Evolutionary conservation across 37 sponge, comb jelly and placozoan species (phyloP), one percentile per base, ranked within the genome.

Genomic region (Ianthella basta): DNA sequence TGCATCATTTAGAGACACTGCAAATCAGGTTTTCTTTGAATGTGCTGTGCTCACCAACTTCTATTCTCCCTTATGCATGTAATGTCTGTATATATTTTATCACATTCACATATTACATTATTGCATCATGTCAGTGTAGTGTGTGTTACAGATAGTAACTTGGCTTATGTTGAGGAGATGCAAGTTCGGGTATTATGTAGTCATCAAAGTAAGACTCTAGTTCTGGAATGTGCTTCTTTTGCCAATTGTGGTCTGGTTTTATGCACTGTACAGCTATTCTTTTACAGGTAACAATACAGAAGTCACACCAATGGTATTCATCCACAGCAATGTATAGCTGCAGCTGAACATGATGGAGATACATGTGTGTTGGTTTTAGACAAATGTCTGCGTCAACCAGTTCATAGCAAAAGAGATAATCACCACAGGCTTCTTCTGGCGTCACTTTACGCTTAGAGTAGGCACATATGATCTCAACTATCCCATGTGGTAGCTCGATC

Each of bases 381-480:
- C n/a, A 72, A 12, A 84, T 32, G n/a, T 36, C 29, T 4, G 81
- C 83, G 25, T 64, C 38, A 54, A 87, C 20, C 25, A 77, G 44
- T 23, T 27, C 55, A 81, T 55, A 91, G 35, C 50, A 89, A 60
- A 85, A 84, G 37, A 19, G 21, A 1, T 50, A 41, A 59, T 84
- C 85, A n/a, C 29, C 60, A n/a, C 84, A 78, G 67, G 88, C 88
- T 68, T 79, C 85, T 69, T 80, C 37, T 32, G 88, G 87, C 19
- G 82, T 79, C 8, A 41, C 38, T 60, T 84, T 32, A 57, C 67
- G 50, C 37, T 80, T 69, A 19, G 64, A 30, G 55, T 85, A 87
- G 24, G 91, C 87, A 65, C 84, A 87, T 44, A 87, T 91, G 72
- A 87, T 60, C 56, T 90, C 91, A 23, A 82, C 30, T 54, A 90